Percentiles rank a stretch among this genome's conserved stretches.
Conservation (phyloP, 2,113 vertebrate species). For the Dryoscopus gambensis region DNA sequence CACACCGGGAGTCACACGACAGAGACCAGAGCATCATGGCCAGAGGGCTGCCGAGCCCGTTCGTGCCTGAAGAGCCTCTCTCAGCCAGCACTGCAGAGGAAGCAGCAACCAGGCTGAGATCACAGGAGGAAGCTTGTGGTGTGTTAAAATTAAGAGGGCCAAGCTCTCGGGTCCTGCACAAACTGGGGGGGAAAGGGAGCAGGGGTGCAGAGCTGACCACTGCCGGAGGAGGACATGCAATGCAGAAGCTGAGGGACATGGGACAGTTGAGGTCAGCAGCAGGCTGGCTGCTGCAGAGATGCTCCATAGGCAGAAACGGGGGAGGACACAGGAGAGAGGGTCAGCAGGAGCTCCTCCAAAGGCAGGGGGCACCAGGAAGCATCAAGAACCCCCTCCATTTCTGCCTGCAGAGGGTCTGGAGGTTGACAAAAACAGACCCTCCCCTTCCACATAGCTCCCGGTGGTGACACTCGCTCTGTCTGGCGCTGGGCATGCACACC, state of each 20-base stretch:
- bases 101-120: not conserved
- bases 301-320: not conserved
- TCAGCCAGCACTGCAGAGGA: not conserved
- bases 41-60: not conserved
- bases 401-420: not conserved
- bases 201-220: not conserved
- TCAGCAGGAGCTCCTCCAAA: not conserved
- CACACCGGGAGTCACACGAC: fast-evolving
- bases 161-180: not conserved
- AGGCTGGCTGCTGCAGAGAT: not conserved
- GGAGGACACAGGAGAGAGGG: fast-evolving
- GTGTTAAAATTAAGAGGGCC: not conserved
- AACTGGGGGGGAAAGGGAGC: not conserved
- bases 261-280: not conserved
- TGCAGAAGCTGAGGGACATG: not conserved
- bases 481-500: not conserved
- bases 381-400: not conserved
- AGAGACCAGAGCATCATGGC: not conserved
- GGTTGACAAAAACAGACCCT: fast-evolving
- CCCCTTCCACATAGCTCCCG: not conserved
- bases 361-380: fast-evolving
- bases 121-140: not conserved
- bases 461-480: fast-evolving
- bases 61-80: not conserved
- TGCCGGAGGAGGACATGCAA: too few species aligned